A percentile compares a stretch with the other conserved stretches of the same genome.
Conservation (phyloP, 2,888 invertebrate genomes). For the Lampropteryx suffumata region DNA sequence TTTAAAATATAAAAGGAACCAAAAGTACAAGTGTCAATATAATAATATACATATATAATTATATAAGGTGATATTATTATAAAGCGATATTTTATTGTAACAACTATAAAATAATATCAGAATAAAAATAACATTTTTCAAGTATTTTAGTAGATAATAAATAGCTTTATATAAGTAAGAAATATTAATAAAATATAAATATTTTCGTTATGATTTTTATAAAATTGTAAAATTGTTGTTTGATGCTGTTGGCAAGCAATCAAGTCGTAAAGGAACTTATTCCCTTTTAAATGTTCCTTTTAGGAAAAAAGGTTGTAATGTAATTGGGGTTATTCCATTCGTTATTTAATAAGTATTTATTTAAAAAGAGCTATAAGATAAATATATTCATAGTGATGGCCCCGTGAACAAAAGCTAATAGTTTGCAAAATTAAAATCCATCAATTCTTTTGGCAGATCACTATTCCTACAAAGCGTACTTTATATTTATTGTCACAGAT, state of each 20-base stretch:
- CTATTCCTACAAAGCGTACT: conserved; percentile 78
- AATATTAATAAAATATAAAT: too few relatives aligned
- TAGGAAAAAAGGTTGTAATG: not conserved
- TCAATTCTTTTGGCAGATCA: conserved; percentile 65
- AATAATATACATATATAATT: too few relatives aligned
- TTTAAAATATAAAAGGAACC: too few relatives aligned
- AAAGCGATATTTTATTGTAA: too few relatives aligned
- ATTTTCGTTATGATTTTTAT: not conserved
- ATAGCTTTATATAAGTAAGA: too few relatives aligned
- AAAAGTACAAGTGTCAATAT: too few relatives aligned
- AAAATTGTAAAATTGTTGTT: not conserved
- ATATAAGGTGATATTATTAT: too few relatives aligned
- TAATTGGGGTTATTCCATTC: not conserved
- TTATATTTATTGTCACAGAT: conserved; percentile 81
- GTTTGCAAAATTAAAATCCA: conserved; percentile 21
- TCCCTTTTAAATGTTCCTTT: conserved; percentile 1
- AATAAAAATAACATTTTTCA: too few relatives aligned
- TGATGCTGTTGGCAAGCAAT: not conserved
- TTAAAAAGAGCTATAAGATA: not conserved
- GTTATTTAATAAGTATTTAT: not conserved
- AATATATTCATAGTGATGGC: conserved; percentile 15
- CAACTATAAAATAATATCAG: too few relatives aligned
- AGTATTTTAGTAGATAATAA: too few relatives aligned
- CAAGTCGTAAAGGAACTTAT: not conserved
- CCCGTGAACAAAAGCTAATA: conserved; percentile 26